Evolutionary conservation across 1,140 invertebrate genomes (phyloP).

Genomic region (Drosophila rhopaloa): DNA sequence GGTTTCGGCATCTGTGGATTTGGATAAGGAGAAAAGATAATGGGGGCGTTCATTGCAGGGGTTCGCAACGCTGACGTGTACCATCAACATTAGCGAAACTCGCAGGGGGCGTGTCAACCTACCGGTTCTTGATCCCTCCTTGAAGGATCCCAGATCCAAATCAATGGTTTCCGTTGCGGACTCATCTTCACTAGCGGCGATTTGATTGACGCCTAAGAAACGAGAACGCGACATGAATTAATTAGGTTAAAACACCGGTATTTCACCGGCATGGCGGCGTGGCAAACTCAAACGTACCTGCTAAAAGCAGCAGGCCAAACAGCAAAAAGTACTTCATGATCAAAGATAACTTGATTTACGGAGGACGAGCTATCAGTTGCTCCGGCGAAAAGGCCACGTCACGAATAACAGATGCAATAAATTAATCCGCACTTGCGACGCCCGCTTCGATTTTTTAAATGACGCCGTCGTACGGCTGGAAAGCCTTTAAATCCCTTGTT

Average conservation of each 20-base stretch:
- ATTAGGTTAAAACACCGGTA: constrained; percentile 69
- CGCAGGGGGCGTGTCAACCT: constrained; percentile 54
- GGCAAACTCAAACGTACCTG: constrained; percentile 84
- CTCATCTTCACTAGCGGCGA: constrained; percentile 84
- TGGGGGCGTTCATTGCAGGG: constrained; percentile 43
- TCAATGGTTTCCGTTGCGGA: constrained; percentile 87
- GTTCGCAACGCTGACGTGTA: constrained; percentile 69
- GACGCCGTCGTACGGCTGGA: constrained; percentile 5
- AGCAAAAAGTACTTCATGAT: constrained; percentile 86
- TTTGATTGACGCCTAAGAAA: constrained; percentile 77
- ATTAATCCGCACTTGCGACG: constrained; percentile 30
- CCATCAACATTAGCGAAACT: constrained; percentile 14
- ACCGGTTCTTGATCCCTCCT: constrained; percentile 94
- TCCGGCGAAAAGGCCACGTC: constrained; percentile 68
- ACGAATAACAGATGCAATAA: constrained; percentile 30
- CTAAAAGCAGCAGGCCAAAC: constrained; percentile 85
- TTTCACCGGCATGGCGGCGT: constrained; percentile 32
- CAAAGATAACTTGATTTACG: constrained; percentile 30
- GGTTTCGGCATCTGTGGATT: constrained; percentile 89
- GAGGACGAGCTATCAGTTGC: constrained; percentile 20
- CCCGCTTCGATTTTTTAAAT: background rate
- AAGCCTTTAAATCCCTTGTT: constrained; percentile 2
- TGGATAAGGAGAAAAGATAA: constrained; percentile 6
- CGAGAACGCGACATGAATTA: constrained; percentile 45
- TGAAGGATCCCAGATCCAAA: constrained; percentile 90